These are phyloP conservation scores for Accipiter cooperii DNA, from an alignment of 2,113 vertebrate species.

Conservation along the genomic window DNA sequence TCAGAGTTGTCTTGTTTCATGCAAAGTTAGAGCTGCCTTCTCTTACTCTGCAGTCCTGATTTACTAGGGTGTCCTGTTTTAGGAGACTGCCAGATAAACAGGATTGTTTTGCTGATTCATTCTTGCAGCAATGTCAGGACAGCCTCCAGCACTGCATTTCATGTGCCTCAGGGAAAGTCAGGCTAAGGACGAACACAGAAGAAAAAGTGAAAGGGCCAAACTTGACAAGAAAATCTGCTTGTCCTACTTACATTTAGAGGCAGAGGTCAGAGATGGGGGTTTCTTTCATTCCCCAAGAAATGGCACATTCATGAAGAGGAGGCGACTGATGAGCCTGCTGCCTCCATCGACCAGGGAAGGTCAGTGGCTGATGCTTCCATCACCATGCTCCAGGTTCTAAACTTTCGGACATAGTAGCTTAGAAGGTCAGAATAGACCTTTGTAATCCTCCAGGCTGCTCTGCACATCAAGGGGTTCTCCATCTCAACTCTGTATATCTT, in stretches of 20 bases:
- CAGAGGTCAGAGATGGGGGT: not conserved
- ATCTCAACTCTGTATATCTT: not conserved
- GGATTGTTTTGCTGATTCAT: not conserved
- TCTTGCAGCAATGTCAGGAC: not conserved
- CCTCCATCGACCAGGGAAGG: not conserved
- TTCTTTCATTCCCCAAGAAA: not conserved
- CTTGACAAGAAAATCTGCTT: not conserved
- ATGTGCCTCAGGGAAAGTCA: not conserved
- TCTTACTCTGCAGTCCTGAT: not conserved
- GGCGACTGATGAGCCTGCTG: not conserved
- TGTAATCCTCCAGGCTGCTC: not conserved
- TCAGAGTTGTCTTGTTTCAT: not conserved
- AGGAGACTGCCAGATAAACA: not conserved
- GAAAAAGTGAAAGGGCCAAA: not conserved
- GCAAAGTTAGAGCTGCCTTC: not conserved
- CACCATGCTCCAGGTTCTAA: not conserved
- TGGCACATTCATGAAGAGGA: not conserved
- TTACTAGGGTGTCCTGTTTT: not conserved
- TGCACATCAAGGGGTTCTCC: not conserved
- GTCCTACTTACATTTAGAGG: not conserved
- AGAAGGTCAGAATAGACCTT: not conserved
- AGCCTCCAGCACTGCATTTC: not conserved
- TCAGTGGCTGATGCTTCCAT: not conserved
- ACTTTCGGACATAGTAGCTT: not conserved
- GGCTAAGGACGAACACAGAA: not conserved